Evolutionary conservation across 2,888 invertebrate genomes (phyloP).

Genomic region (Cerceris ruficornis): DNA sequence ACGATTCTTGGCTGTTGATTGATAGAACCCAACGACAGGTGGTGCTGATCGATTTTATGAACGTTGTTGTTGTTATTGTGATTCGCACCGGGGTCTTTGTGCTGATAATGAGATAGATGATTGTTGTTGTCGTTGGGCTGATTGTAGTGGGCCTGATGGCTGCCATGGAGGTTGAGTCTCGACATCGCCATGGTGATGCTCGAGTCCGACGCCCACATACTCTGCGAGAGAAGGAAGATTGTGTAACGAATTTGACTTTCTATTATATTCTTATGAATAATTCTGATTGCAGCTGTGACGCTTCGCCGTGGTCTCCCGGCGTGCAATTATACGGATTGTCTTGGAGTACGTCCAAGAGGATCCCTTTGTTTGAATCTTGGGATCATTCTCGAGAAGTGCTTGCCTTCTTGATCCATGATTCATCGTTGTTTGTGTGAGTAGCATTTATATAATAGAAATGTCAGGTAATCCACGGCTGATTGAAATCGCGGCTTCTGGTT

Average conservation of each 20-base stretch:
- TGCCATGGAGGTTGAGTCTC: slow-evolving; percentile 78
- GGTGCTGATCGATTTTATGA: slow-evolving; percentile 73
- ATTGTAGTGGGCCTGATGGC: slow-evolving; percentile 75
- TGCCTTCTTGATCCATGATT: neutral
- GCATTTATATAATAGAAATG: too few relatives aligned
- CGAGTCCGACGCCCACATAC: slow-evolving; percentile 84
- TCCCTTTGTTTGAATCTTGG: slow-evolving; percentile 37
- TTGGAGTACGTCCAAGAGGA: slow-evolving; percentile 27
- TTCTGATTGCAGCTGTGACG: slow-evolving; percentile 35
- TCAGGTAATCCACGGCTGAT: too few relatives aligned
- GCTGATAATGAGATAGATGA: slow-evolving; percentile 83
- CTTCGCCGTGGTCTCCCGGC: slow-evolving; percentile 7
- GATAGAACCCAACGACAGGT: slow-evolving; percentile 58
- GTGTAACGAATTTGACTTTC: slow-evolving; percentile 62
- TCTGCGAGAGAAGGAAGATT: slow-evolving; percentile 79
- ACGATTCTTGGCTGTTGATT: slow-evolving; percentile 67
- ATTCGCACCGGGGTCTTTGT: slow-evolving; percentile 82
- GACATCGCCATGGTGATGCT: slow-evolving; percentile 80
- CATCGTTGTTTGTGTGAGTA: neutral
- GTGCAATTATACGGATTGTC: slow-evolving; percentile 47
- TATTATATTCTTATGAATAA: slow-evolving; percentile 63
- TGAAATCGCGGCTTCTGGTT: too few relatives aligned
- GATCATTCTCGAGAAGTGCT: neutral
- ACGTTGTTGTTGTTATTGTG: slow-evolving; percentile 69
- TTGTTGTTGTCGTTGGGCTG: slow-evolving; percentile 77